Conservation (phyloP, 2,113 vertebrate genomes). For the Trachemys scripta region DNA sequence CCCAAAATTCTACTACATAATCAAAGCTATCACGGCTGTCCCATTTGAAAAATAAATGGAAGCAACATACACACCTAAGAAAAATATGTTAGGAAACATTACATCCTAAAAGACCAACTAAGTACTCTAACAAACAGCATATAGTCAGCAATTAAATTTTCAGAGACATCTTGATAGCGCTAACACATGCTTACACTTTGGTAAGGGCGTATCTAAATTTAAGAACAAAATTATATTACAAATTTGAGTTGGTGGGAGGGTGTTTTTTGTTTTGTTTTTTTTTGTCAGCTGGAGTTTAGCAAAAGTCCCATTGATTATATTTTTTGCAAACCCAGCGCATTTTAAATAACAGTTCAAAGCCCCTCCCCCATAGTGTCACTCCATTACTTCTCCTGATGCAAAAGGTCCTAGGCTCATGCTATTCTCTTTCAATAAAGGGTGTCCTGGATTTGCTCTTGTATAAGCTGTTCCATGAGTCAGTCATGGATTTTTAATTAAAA, state of each 20-base stretch:
- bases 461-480: background rate
- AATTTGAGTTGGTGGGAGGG: background rate
- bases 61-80: background rate
- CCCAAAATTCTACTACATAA: background rate
- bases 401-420: background rate
- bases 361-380: background rate
- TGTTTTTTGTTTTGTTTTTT: background rate
- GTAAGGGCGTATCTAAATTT: background rate
- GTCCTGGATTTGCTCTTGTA: background rate
- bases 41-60: background rate
- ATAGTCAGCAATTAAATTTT: background rate
- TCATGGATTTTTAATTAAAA: background rate
- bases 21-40: background rate
- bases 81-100: background rate
- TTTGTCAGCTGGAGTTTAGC: background rate
- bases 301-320: background rate
- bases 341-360: background rate
- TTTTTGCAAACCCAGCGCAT: background rate
- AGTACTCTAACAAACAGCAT: background rate
- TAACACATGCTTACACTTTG: constrained; percentile 19
- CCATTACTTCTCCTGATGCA: background rate
- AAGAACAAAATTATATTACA: background rate
- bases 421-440: background rate
- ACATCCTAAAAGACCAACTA: background rate
- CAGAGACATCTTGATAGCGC: constrained; percentile 23